phyloP scores from a whole-genome alignment of 2,797 vertebrate genomes.

The Smutsia temminckii region DNA sequence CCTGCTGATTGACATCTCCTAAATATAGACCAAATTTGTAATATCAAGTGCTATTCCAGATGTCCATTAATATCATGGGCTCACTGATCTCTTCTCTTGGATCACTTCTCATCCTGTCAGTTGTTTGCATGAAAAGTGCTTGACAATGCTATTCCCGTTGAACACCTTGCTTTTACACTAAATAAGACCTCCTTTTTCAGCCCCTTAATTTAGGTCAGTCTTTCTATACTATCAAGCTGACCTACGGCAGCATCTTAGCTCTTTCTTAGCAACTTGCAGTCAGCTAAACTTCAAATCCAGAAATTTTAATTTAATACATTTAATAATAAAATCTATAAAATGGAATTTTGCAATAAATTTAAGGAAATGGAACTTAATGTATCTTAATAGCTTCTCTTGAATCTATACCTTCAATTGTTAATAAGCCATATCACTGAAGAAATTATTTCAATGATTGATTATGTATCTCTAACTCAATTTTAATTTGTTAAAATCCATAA shows the following conservation, averaged over 20 bases:
- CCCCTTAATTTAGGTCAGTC: background rate
- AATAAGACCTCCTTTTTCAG: background rate
- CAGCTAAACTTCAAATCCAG: conserved; percentile 29
- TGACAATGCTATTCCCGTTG: background rate
- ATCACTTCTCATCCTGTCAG: background rate
- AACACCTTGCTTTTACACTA: background rate
- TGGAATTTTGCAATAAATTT: conserved; percentile 60
- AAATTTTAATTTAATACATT: background rate
- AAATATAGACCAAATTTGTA: background rate
- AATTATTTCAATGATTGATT: conserved; percentile 58
- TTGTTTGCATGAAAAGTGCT: background rate
- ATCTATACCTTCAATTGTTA: conserved; percentile 57
- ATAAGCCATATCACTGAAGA: conserved; percentile 55
- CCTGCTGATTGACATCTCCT: background rate
- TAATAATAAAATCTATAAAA: background rate
- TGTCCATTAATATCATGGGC: background rate
- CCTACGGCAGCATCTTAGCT: background rate
- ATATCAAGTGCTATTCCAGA: background rate
- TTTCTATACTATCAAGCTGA: background rate
- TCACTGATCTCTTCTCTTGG: background rate
- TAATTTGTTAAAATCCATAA: conserved; percentile 64
- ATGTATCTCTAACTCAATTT: conserved; percentile 66
- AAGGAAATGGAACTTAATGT: conserved; percentile 48
- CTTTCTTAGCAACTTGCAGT: background rate
- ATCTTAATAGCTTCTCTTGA: conserved; percentile 60